Evolutionary conservation across 2,888 invertebrate genomes (phyloP), one percentile per base, ranked within the genome.

Genomic region (Ormyrus nitidulus): DNA sequence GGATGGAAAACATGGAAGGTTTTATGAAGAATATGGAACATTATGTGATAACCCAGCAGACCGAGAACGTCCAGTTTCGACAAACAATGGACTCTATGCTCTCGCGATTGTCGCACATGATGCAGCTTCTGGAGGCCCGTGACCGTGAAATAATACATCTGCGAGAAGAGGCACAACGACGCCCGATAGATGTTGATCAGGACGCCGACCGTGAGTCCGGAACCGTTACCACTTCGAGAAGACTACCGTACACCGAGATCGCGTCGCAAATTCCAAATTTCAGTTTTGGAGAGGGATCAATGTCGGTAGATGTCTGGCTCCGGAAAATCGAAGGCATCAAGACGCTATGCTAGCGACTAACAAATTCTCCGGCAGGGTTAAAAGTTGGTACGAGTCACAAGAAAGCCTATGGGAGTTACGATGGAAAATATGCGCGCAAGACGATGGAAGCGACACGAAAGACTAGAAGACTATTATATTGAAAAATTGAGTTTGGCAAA

Each of bases 361-460:
- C 58, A n/a, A 58, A n/a, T 58, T 58, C 11, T 58, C 58, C 5
- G 58, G n/a, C n/a, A 58, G 11, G 58, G 58, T 58, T 5, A 58
- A n/a, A 58, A 11, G 58, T n/a, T 58, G 58, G 58, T 58, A 58
- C n/a, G 58, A 58, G n/a, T 58, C 58, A 8, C 58, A 58, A 58
- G 58, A 58, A n/a, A 58, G 58, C 11, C n/a, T 58, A 58, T 58
- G 58, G 58, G 58, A 58, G 8, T n/a, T 58, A 58, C 2, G 3
- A 58, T 58, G 2, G 58, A 58, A 6, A 9, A 10, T 4, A 58
- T 58, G 58, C 6, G 58, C 1, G n/a, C 19, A 5, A 11, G 58
- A n/a, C 10, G 13, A 58, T 58, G 58, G 58, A 58, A 19, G 13
- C 58, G 58, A 13, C 10, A n/a, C 13, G 58, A 58, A 9, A 58